Base-by-base conservation (phyloP, 2,888 invertebrate species). In the Xylocampa areola region DNA sequence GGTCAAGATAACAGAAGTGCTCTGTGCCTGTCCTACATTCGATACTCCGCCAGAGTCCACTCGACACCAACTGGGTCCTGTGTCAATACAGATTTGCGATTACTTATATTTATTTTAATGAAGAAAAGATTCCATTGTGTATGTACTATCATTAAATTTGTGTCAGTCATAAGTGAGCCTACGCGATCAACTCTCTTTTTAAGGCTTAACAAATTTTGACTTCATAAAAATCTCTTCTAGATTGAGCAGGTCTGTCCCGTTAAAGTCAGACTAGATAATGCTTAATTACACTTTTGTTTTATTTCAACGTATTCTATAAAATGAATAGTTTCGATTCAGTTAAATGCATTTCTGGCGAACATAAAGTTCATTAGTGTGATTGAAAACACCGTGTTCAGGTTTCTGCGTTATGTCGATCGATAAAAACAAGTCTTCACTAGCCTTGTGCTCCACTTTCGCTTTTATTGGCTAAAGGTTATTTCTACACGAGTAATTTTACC, bases 1-100 rank as follows among this genome's bases (percentile, higher is more conserved):
- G 90, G 90, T 90, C 90, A 89, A 90, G 90, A 89, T 86, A 87
- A 87, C 84, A 80, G 82, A 84, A 85, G 86, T 86, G 86, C 75
- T 79, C 73, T 73, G 82, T 72, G 76, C 61, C 79, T 81, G 87
- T 72, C 73, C 84, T 80, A 84, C 85, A 82, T 85, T 84, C 79
- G 76, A 78, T 73, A 71, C 65, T 65, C 32, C 19, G 51, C 51
- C 61, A 48, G 60, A 60, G 48, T 25, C 35, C 54, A 55, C 54
- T 59, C 53, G 35, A 57, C 55, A 60, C 25, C 51, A 48, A 32
- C 45, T 19, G 27, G 39, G 41, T 69, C 70, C 67, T 58, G 37
- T 61, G 52, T 53, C 49, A 47, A 43, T 43, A 50, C 16, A 11
- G 17, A 61, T 40, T 14, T 32, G 30, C 41, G 11, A 30, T 36